These are phyloP conservation scores for Cordylochernes scorpioides DNA, from an alignment of 2,888 invertebrate genomes.

Conservation along the genomic window DNA sequence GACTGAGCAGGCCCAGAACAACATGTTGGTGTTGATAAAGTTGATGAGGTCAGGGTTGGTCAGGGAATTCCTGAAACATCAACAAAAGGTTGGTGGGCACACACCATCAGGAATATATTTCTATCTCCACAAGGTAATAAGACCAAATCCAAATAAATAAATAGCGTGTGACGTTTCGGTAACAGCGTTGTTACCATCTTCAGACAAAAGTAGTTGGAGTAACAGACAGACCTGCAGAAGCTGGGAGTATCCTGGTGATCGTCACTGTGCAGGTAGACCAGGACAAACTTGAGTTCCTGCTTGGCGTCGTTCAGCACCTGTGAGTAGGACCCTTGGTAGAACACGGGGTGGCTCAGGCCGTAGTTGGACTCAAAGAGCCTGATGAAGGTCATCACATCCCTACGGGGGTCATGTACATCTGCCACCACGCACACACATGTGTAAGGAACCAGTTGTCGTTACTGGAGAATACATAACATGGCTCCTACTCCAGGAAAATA, in stretches of 20 bases:
- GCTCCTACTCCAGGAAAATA: no score
- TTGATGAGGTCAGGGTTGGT: slow-evolving; percentile 39
- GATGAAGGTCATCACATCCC: slow-evolving; percentile 70
- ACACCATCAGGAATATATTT: no score
- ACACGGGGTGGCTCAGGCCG: slow-evolving; percentile 53
- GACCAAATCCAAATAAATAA: no score
- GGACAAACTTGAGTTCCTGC: slow-evolving; percentile 63
- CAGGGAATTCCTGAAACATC: slow-evolving; percentile 37
- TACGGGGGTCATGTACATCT: slow-evolving; percentile 53
- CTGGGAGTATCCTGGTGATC: slow-evolving; percentile 46
- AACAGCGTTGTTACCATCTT: no score
- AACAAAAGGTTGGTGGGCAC: no score
- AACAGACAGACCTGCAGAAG: slow-evolving; percentile 41
- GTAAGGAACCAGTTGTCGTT: no score
- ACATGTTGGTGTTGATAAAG: slow-evolving; percentile 46
- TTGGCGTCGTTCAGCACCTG: slow-evolving; percentile 76
- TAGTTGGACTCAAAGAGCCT: slow-evolving; percentile 50
- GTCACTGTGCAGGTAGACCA: slow-evolving; percentile 78
- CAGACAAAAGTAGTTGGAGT: no score
- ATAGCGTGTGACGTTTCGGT: no score
- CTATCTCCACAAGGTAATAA: no score
- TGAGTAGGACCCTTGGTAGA: slow-evolving; percentile 77
- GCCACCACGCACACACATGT: slow-evolving; percentile 42
- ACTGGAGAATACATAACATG: no score
- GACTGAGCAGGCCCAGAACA: slow-evolving; percentile 83